Base-by-base conservation (phyloP, 2,888 invertebrate genomes). In the Merodon equestris region DNA sequence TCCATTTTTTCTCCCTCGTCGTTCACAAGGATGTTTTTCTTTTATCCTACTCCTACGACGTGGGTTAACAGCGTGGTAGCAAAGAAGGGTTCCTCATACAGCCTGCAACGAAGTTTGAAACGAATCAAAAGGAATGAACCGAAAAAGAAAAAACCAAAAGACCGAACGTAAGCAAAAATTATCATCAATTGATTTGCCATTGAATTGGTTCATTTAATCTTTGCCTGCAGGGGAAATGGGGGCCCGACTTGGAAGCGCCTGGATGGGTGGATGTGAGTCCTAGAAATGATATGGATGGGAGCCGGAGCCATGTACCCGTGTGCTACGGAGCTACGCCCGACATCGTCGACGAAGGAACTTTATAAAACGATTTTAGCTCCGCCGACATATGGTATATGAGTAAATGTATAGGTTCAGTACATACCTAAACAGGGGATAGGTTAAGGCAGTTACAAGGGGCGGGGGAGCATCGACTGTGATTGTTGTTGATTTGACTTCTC, bases 161-260 rank as follows among this genome's bases (percentile, higher is more conserved):
- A 57, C 67, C 54, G 56, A 74, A 79, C 74, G 79, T 79, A 79
- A 73, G 79, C 79, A 79, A 53, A 79, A 79, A 79, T 70, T 79
- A 79, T 79, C 79, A 68, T 74, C 79, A 79, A 79, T 79, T 79
- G 79, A 79, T 74, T 79, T 79, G 79, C 79, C 74, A 79, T 79
- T 79, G 79, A 79, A 79, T 79, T 79, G 79, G 79, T 79, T 79
- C 79, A 79, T 79, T 79, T 79, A 79, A 74, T 79, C 74, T 74
- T 70, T 56, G 74, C 68, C 79, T 51, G 45, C 12, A n/a, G 50
- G 60, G 79, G 64, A 27, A 7, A 2, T 27, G 27, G n/a, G n/a
- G n/a, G 27, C 27, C 7, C 27, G 27, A 7, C 7, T 27, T 27
- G 7, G 27, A 27, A 27, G 7, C 27, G 3, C 27, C 27, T 7